Evolutionary conservation across 2,113 vertebrate genomes (phyloP).

Genomic region (Fregetta grallaria): DNA sequence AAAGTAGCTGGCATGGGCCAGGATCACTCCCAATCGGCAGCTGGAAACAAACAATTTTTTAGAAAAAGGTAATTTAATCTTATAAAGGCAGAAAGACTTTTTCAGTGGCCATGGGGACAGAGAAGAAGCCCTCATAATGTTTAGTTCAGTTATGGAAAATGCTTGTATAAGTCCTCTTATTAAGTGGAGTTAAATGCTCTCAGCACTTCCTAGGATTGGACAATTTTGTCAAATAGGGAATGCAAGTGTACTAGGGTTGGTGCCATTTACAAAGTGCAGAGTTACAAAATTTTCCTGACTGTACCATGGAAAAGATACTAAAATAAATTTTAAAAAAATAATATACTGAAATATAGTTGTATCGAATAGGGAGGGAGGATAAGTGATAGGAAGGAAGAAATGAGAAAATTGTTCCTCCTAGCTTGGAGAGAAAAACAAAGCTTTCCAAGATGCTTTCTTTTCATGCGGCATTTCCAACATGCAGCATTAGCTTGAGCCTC

Average conservation of each 20-base stretch:
- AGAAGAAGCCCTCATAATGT: not conserved
- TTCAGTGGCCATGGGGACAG: not conserved
- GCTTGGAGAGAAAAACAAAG: not conserved
- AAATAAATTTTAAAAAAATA: not conserved
- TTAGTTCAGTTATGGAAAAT: not conserved
- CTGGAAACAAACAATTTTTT: not conserved
- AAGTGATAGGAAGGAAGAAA: not conserved
- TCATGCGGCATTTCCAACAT: not conserved
- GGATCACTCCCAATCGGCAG: not conserved
- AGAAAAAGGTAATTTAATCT: not conserved
- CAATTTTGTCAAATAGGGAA: not conserved
- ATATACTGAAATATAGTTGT: not conserved
- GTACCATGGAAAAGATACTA: not conserved
- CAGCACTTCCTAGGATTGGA: not conserved
- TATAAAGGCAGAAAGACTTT: not conserved
- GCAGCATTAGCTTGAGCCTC: fast-evolving
- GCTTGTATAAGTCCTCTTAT: not conserved
- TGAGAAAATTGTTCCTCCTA: not conserved
- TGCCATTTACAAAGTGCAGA: not conserved
- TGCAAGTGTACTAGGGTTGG: not conserved
- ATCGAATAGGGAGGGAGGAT: not conserved
- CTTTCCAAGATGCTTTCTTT: not conserved
- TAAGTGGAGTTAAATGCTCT: not conserved
- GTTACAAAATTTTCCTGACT: not conserved
- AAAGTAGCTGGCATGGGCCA: not conserved